phyloP scores from a whole-genome alignment of 2,113 vertebrate genomes.

The Myxocyprinus asiaticus region DNA sequence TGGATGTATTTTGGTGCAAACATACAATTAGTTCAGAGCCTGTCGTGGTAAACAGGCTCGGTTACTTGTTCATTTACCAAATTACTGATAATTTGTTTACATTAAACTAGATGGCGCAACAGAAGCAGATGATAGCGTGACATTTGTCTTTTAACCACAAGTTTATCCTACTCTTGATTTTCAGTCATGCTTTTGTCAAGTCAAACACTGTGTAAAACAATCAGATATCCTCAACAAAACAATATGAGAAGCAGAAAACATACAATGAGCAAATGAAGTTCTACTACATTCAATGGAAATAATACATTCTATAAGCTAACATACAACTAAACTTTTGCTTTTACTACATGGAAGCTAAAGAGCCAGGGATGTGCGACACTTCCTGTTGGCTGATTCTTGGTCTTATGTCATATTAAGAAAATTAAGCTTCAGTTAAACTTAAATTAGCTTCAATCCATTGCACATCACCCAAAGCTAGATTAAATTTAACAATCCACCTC shows the following conservation, averaged over 20 bases:
- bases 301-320: conserved; percentile 43
- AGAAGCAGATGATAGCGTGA: conserved; percentile 51
- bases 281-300: conserved; percentile 17
- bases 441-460: not conserved
- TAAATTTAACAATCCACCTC: conserved; percentile 53
- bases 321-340: conserved; percentile 43
- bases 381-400: conserved; percentile 61
- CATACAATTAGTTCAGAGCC: conserved; percentile 57
- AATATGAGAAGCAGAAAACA: not conserved
- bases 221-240: conserved; percentile 7
- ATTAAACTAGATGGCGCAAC: conserved; percentile 58
- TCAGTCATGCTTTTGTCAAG: conserved; percentile 15
- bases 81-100: conserved; percentile 46
- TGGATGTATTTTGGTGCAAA: conserved; percentile 62
- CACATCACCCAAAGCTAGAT: conserved; percentile 49
- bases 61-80: conserved; percentile 45
- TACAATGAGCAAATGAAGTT: not conserved
- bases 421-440: not conserved
- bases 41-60: conserved; percentile 60
- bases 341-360: conserved; percentile 45
- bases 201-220: conserved; percentile 1
- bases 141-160: conserved; percentile 47
- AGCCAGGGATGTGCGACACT: conserved; percentile 55
- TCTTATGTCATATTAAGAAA: conserved; percentile 8
- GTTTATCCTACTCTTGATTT: not conserved